Evolutionary conservation across 2,888 invertebrate genomes (phyloP).

Genomic region (Lasioglossum pauxillum): DNA sequence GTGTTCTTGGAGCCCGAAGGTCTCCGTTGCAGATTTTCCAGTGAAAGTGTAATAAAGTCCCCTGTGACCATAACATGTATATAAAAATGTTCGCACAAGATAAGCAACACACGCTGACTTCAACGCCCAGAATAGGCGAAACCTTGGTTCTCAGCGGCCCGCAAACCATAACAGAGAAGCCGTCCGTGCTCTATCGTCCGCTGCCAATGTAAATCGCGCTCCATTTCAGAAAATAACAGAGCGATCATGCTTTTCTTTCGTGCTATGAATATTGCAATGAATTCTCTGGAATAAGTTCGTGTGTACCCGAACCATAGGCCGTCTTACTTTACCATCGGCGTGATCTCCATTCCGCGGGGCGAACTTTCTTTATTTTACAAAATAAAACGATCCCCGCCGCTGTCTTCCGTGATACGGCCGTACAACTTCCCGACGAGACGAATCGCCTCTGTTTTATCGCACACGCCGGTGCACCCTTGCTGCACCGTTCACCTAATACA

Average conservation of each 20-base stretch:
- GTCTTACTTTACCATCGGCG: background rate
- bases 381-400: background rate
- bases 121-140: background rate
- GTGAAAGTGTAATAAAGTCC: background rate
- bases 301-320: background rate
- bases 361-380: background rate
- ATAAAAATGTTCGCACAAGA: background rate
- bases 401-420: slow-evolving; percentile 8
- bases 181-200: slow-evolving; percentile 19
- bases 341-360: background rate
- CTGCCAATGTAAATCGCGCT: slow-evolving; percentile 12
- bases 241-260: slow-evolving; percentile 18
- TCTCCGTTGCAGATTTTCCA: background rate
- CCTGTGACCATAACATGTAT: background rate
- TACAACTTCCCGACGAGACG: background rate
- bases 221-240: slow-evolving; percentile 17
- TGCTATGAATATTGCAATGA: slow-evolving; percentile 12
- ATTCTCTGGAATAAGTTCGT: background rate
- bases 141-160: background rate
- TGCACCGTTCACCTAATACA: background rate
- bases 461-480: background rate
- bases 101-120: background rate
- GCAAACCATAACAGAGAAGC: slow-evolving; percentile 1
- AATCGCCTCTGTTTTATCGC: background rate
- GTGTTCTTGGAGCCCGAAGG: background rate